A percentile compares a stretch with the other conserved stretches of the same genome.
phyloP scores from a whole-genome alignment of 2,888 invertebrate species.

The Tiliacea citrago region DNA sequence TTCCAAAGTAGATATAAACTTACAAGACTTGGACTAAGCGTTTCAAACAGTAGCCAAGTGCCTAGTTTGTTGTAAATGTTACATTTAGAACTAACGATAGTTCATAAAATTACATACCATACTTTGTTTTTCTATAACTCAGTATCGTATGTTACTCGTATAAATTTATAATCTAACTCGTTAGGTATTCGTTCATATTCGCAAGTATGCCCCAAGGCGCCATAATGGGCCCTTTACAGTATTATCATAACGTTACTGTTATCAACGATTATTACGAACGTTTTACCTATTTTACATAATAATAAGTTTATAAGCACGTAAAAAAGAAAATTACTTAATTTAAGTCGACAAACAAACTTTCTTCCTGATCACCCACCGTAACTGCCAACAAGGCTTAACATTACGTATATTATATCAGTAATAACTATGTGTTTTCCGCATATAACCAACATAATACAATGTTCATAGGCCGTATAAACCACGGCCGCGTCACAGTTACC shows the following conservation, averaged over 20 bases:
- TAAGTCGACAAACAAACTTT: constrained; percentile 23
- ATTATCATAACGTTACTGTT: background rate
- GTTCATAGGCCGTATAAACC: constrained; percentile 55
- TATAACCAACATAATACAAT: constrained; percentile 30
- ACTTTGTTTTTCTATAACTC: background rate
- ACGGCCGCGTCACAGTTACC: constrained; percentile 38
- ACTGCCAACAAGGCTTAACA: constrained; percentile 21
- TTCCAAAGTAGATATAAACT: background rate
- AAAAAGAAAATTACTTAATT: constrained; percentile 7
- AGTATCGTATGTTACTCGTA: background rate
- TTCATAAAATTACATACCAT: background rate
- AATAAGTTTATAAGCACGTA: background rate
- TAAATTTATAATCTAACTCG: background rate
- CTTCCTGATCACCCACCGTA: constrained; percentile 27
- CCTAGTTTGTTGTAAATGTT: background rate
- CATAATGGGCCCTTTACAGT: background rate
- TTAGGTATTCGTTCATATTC: background rate
- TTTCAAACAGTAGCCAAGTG: constrained; percentile 20
- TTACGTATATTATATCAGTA: constrained; percentile 36
- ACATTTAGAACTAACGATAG: background rate
- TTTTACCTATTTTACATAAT: background rate
- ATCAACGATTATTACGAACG: background rate
- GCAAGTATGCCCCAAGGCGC: constrained; percentile 24
- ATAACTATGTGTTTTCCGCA: constrained; percentile 24
- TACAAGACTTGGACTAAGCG: background rate